Base-by-base conservation (phyloP, 2,888 invertebrate genomes). In the Pandemis cinnamomeana region DNA sequence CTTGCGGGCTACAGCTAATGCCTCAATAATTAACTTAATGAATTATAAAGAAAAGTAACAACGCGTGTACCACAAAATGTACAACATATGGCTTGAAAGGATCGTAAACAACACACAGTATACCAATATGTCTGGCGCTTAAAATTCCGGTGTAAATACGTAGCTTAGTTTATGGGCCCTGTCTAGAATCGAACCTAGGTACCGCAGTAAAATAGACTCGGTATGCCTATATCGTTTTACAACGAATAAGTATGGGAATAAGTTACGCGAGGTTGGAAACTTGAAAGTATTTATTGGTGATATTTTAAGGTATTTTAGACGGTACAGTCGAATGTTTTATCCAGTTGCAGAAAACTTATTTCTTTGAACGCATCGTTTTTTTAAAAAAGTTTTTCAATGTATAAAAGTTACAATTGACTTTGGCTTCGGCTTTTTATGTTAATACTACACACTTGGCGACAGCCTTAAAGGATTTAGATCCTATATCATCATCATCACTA, bases 71-170 rank as follows among this genome's bases (percentile, higher is more conserved):
- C 7, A 55, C 8, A 20, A 20, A 20, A 8, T 15, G 2, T 55
- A 55, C 55, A 55, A 55, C 20, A 20, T 8, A 55, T 55, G 5
- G 55, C 20, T 51, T 55, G 55, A 46, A 46, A 46, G 46, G 55
- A 20, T 20, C 42, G 53, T 62, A 72, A 67, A 62, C 42, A 61
- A 67, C 55, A 53, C 53, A 67, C 71, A 67, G 61, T 61, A 61
- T 62, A 61, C 60, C 71, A 67, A 61, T 67, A 61, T 61, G 67
- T 51, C 42, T 42, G 48, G 48, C 48, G 27, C 66, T 36, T 58
- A 58, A 58, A 58, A 58, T 58, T 27, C 4, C 58, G 11, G 27
- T 27, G 67, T 53, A 63, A 42, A 53, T 53, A 53, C 51, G 53
- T 53, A 41, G 7, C n/a, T 27, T 42, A 41, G 48, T 67, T 67